phyloP scores from a whole-genome alignment of 2,113 vertebrate genomes.

The Albula goreensis region DNA sequence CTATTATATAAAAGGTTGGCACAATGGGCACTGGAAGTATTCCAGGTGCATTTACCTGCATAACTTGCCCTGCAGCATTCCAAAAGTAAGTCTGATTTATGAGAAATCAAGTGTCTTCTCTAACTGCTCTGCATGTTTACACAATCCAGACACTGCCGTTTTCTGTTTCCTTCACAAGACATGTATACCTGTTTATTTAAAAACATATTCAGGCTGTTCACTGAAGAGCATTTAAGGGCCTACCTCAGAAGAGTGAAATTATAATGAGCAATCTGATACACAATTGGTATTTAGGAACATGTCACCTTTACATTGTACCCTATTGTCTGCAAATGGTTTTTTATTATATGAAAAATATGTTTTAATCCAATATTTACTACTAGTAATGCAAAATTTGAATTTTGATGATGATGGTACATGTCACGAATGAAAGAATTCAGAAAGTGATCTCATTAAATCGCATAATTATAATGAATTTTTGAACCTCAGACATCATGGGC shows the following conservation, averaged over 20 bases:
- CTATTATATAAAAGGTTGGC: too few species aligned
- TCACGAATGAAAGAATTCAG: not conserved
- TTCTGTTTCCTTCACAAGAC: not conserved
- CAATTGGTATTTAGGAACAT: not conserved
- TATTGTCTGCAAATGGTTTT: not conserved
- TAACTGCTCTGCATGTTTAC: not conserved
- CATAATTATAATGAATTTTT: too few species aligned
- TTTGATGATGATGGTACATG: not conserved
- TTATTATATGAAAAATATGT: too few species aligned
- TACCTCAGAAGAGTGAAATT: not conserved
- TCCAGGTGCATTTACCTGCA: not conserved
- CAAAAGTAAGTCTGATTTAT: not conserved
- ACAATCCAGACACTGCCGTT: not conserved
- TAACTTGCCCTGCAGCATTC: not conserved
- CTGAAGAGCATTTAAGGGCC: too few species aligned
- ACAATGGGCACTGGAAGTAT: too few species aligned
- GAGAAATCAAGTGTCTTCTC: not conserved
- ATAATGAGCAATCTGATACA: not conserved
- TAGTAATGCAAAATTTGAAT: not conserved
- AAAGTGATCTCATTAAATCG: too few species aligned
- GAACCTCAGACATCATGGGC: too few species aligned
- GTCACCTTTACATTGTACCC: not conserved
- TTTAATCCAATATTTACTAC: too few species aligned
- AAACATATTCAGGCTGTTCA: not conserved
- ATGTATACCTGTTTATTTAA: not conserved